A percentile compares a stretch with the other conserved stretches of the same genome.
phyloP scores from a whole-genome alignment of 2,113 vertebrate genomes.

The Sebastes fasciatus region DNA sequence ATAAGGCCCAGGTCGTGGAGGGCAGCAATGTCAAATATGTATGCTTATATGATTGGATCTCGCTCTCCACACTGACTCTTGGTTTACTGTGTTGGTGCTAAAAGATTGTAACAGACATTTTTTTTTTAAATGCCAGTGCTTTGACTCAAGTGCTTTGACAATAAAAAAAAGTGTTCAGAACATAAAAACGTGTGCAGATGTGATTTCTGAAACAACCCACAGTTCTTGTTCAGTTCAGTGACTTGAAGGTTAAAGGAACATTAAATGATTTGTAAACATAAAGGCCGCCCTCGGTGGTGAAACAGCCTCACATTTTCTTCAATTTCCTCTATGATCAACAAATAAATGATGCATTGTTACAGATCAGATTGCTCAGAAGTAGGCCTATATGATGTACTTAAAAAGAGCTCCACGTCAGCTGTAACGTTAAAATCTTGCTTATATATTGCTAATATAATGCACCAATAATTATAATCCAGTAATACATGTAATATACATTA shows the following conservation, averaged over 20 bases:
- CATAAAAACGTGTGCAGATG: neutral
- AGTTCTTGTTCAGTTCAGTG: neutral
- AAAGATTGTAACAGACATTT: conserved; percentile 51
- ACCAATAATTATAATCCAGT: no score
- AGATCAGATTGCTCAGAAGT: no score
- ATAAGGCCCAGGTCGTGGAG: neutral
- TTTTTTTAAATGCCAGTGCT: neutral
- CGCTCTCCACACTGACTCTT: neutral
- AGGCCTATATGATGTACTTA: no score
- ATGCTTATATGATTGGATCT: neutral
- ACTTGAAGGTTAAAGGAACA: neutral
- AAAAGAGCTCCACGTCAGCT: no score
- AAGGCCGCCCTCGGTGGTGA: neutral
- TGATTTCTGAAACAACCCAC: neutral
- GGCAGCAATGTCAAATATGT: conserved; percentile 6
- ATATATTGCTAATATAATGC: no score
- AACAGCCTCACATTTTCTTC: conserved; percentile 69
- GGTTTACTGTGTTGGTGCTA: conserved; percentile 3
- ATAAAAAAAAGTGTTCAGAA: neutral
- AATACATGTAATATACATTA: no score
- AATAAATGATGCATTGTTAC: no score
- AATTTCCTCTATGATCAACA: conserved; percentile 19
- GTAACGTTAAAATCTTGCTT: no score
- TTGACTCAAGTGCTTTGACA: neutral
- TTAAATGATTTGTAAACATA: conserved; percentile 45